Percentiles rank a stretch among this genome's conserved stretches.
These are phyloP conservation scores for Montipora capitata DNA, from an alignment of 92 coral and sea anemone species.

Conservation along the genomic window DNA sequence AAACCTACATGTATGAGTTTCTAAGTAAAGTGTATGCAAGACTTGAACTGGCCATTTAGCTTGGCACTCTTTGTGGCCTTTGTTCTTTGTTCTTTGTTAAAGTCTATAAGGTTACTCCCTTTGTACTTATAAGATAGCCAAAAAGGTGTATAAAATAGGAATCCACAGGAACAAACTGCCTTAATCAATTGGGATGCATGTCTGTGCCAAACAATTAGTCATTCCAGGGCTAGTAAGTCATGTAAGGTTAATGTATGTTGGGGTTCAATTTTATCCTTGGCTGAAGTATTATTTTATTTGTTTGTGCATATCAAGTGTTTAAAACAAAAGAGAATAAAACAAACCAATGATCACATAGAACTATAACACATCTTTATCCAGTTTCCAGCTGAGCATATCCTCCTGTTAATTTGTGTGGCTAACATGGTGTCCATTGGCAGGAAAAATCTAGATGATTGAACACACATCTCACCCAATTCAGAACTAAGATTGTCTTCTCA, in stretches of 20 bases:
- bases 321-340: no score
- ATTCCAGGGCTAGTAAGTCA: slow-evolving; percentile 37
- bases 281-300: slow-evolving; percentile 30
- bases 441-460: slow-evolving; percentile 10
- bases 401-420: slow-evolving; percentile 16
- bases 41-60: slow-evolving; percentile 16
- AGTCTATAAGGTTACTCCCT: slow-evolving; percentile 38
- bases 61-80: no score
- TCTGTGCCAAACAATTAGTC: slow-evolving; percentile 35
- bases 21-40: slow-evolving; percentile 22
- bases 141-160: slow-evolving; percentile 23
- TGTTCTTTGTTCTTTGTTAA: background rate
- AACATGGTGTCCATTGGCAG: background rate
- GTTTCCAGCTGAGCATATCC: slow-evolving; percentile 23
- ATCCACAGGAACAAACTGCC: slow-evolving; percentile 21
- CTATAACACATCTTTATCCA: slow-evolving; percentile 26
- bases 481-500: slow-evolving; percentile 14
- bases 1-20: slow-evolving; percentile 32
- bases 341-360: slow-evolving; percentile 20
- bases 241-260: background rate
- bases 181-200: slow-evolving; percentile 26
- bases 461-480: slow-evolving; percentile 15
- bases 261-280: slow-evolving; percentile 32
- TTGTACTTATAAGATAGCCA: slow-evolving; percentile 28
- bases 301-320: background rate